Percentiles rank a stretch among this genome's conserved stretches.
These are phyloP conservation scores for Chinchilla lanigera DNA, from an alignment of 2,113 vertebrate species.

Conservation along the genomic window DNA sequence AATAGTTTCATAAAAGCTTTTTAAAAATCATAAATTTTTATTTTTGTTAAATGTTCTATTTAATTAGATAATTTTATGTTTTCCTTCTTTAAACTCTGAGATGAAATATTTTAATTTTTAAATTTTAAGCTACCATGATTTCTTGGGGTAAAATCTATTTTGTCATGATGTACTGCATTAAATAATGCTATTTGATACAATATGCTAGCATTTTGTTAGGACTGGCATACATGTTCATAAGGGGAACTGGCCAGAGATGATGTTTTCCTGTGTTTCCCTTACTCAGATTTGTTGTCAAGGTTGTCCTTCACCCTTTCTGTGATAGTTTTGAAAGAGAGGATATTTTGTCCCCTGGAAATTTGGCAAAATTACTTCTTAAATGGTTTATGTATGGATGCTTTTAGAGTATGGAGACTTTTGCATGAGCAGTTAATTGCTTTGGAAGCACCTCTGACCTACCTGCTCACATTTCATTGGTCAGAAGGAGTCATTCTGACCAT, in stretches of 20 bases:
- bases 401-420: not conserved
- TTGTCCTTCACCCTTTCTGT: slow-evolving; percentile 5
- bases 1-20: not conserved
- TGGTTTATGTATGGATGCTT: not conserved
- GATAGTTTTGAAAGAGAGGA: slow-evolving; percentile 41
- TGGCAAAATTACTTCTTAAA: slow-evolving; percentile 33
- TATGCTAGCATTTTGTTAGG: slow-evolving; percentile 24
- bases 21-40: slow-evolving; percentile 21
- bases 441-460: not conserved
- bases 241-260: not conserved
- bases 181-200: not conserved
- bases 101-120: slow-evolving; percentile 54
- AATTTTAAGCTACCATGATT: slow-evolving; percentile 52
- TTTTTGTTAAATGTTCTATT: slow-evolving; percentile 32
- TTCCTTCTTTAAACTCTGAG: slow-evolving; percentile 19
- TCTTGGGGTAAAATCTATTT: not conserved
- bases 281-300: slow-evolving; percentile 19
- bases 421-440: not conserved
- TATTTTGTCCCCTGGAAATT: slow-evolving; percentile 34
- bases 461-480: not conserved
- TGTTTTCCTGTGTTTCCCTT: not conserved
- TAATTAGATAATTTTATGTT: slow-evolving; percentile 37
- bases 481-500: not conserved
- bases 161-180: not conserved
- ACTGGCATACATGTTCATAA: not conserved